These are phyloP conservation scores for Cettia cetti DNA, from an alignment of 2,113 vertebrate species.

Conservation along the genomic window DNA sequence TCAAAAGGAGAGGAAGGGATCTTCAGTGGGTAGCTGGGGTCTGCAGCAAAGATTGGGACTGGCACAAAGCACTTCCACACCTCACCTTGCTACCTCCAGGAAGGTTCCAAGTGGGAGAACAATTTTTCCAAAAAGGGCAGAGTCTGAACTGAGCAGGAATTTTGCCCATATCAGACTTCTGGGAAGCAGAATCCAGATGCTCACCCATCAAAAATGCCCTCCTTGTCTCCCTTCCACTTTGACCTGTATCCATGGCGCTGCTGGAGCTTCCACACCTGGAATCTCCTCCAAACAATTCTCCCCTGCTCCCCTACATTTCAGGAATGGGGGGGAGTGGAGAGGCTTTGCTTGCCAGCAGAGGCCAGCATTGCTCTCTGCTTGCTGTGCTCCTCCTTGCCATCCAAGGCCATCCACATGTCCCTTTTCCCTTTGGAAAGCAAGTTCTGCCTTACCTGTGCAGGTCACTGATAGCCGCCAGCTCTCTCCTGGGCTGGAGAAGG, in stretches of 20 bases:
- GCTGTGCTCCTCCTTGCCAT: not conserved
- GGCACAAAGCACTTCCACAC: not conserved
- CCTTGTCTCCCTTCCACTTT: not conserved
- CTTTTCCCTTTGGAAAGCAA: not conserved
- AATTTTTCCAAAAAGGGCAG: not conserved
- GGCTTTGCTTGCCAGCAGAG: conserved; percentile 45
- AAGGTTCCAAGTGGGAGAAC: not conserved
- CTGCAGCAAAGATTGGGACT: not conserved
- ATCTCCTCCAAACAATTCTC: not conserved
- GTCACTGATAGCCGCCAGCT: not conserved
- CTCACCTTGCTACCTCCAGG: not conserved
- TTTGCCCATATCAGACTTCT: not conserved
- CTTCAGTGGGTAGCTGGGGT: not conserved
- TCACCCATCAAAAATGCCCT: too few species aligned
- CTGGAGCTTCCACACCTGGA: not conserved
- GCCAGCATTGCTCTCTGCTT: conserved; percentile 37
- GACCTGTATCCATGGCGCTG: not conserved
- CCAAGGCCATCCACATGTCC: not conserved
- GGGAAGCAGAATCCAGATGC: not conserved
- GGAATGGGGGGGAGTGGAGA: not conserved
- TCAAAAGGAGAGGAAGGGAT: not conserved
- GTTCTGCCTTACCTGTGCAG: not conserved
- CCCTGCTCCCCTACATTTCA: not conserved
- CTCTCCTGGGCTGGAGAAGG: not conserved
- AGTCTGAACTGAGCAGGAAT: not conserved